These are phyloP conservation scores for Tachysurus vachellii DNA, from an alignment of 2,113 vertebrate genomes.

Conservation along the genomic window DNA sequence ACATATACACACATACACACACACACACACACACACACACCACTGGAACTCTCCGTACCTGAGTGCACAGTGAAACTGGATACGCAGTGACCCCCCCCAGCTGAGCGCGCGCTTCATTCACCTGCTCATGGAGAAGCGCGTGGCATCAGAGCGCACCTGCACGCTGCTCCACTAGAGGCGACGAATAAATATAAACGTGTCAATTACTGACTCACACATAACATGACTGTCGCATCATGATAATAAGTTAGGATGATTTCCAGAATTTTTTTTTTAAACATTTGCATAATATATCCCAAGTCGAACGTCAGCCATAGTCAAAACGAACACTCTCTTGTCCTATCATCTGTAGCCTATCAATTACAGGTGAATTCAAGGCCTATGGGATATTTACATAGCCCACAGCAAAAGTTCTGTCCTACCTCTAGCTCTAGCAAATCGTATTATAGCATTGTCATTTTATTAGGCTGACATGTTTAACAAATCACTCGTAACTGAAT, in stretches of 20 bases:
- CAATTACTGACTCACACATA: not conserved
- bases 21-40: not conserved
- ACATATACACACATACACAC: too few relatives aligned
- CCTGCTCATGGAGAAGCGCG: not conserved
- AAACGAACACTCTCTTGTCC: not conserved
- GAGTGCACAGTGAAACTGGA: conserved; percentile 14
- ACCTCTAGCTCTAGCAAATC: not conserved
- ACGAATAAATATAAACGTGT: not conserved
- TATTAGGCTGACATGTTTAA: conserved; percentile 20
- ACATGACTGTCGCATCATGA: not conserved
- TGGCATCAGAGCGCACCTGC: conserved; percentile 11
- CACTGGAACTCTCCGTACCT: not conserved
- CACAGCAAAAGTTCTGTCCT: conserved; percentile 3
- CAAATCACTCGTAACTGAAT: conserved; percentile 47
- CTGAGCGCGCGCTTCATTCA: not conserved
- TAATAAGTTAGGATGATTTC: not conserved
- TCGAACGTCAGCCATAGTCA: not conserved
- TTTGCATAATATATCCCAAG: conserved; percentile 30
- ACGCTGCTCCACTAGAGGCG: not conserved
- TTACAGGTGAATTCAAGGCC: not conserved
- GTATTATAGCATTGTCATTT: not conserved
- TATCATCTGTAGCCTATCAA: not conserved
- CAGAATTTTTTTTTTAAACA: not conserved
- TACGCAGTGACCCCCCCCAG: not conserved
- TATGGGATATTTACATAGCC: conserved; percentile 16